Evolutionary conservation across 2,113 vertebrate genomes (phyloP).

Genomic region (Cichladusa arquata): DNA sequence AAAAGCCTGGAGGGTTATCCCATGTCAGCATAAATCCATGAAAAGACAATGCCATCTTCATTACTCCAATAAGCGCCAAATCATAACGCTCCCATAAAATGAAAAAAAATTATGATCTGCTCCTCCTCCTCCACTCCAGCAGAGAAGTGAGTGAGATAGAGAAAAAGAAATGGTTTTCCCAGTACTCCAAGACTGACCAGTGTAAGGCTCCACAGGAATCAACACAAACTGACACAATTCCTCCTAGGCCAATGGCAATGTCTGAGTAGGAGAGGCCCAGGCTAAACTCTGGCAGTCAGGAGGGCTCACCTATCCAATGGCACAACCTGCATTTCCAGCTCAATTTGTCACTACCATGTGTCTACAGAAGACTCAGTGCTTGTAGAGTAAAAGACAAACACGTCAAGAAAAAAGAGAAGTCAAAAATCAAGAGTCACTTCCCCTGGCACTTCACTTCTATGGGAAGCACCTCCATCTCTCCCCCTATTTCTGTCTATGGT

Average conservation of each 20-base stretch:
- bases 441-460: neutral
- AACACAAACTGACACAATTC: neutral
- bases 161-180: neutral
- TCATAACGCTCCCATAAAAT: neutral
- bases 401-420: neutral
- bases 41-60: neutral
- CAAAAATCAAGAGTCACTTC: neutral
- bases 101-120: neutral
- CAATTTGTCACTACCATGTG: neutral
- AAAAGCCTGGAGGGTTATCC: neutral
- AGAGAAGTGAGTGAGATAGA: neutral
- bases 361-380: neutral
- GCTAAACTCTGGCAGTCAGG: neutral
- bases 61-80: neutral
- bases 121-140: neutral
- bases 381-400: accelerated
- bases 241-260: neutral
- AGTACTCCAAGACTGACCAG: neutral
- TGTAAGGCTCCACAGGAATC: neutral
- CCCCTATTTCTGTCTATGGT: neutral
- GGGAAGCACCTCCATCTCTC: neutral
- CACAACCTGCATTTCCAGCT: neutral
- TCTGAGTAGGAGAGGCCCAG: neutral
- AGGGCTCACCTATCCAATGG: accelerated
- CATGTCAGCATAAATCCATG: neutral